These are phyloP conservation scores for Ramphastos sulfuratus DNA, from an alignment of 2,113 vertebrate genomes.

Conservation along the genomic window DNA sequence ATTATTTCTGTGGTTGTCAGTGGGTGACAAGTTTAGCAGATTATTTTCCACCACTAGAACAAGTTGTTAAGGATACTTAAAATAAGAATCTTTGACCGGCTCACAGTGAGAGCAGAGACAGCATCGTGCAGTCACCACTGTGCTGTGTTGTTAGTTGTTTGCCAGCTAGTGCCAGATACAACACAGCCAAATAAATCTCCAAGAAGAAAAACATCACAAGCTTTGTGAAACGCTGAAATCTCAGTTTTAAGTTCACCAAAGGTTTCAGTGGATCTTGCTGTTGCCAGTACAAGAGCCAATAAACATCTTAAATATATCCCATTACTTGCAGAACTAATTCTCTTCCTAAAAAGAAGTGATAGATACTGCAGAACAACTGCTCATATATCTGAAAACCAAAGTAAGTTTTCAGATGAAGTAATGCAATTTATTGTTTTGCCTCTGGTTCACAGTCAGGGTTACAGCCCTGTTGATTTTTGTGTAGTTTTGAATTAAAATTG, in stretches of 20 bases:
- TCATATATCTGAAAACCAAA: not conserved
- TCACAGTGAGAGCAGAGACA: constrained; percentile 14
- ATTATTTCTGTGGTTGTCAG: not conserved
- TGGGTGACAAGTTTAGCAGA: not conserved
- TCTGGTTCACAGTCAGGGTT: not conserved
- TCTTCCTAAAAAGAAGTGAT: not conserved
- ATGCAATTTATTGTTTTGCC: not conserved
- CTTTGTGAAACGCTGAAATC: not conserved
- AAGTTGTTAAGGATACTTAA: not conserved
- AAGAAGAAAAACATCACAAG: constrained; percentile 11
- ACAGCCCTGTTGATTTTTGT: not conserved
- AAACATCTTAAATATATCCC: not conserved
- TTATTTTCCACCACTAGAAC: not conserved
- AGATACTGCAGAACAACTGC: not conserved
- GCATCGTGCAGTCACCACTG: not conserved
- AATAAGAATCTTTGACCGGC: not conserved
- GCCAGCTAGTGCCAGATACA: not conserved
- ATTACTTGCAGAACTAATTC: not conserved
- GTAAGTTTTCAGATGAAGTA: not conserved
- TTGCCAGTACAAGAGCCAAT: not conserved
- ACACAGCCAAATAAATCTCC: not conserved
- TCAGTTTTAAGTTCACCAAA: constrained; percentile 35
- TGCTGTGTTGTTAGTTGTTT: not conserved
- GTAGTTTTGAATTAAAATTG: not conserved
- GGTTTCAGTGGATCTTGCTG: not conserved